Evolutionary conservation across 2,797 vertebrate genomes (phyloP).

Genomic region (Phoebastria nigripes): DNA sequence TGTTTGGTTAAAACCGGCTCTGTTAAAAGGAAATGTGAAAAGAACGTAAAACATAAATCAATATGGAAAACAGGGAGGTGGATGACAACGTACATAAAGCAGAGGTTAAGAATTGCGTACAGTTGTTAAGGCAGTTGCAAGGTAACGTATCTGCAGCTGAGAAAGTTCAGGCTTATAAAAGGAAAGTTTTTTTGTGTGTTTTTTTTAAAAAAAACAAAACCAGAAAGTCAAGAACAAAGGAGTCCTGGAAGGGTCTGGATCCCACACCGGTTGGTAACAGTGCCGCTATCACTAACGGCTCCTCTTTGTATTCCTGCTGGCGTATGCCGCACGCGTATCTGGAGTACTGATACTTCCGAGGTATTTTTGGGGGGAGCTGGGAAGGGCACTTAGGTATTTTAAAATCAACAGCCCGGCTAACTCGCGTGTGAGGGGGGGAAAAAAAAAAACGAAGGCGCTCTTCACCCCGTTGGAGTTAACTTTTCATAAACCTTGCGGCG

Average conservation of each 20-base stretch:
- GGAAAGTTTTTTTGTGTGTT: background rate
- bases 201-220: background rate
- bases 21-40: conserved; percentile 56
- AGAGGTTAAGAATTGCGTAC: conserved; percentile 20
- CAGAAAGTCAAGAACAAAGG: conserved; percentile 58
- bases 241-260: conserved; percentile 47
- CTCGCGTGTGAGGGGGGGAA: rapidly evolving
- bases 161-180: conserved; percentile 35
- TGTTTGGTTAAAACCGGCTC: conserved; percentile 14
- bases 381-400: background rate
- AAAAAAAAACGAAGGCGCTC: background rate
- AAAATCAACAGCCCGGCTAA: background rate
- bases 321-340: background rate
- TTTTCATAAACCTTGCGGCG: background rate
- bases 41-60: conserved; percentile 53
- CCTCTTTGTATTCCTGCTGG: conserved; percentile 23
- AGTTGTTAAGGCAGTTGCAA: background rate
- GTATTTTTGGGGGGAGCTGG: background rate
- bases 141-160: background rate
- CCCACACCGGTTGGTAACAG: background rate
- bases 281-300: background rate
- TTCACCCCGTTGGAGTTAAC: background rate
- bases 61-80: conserved; percentile 47
- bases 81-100: conserved; percentile 56
- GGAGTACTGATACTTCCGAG: background rate